A percentile compares a stretch with the other conserved stretches of the same genome.
Conservation (phyloP, 2,797 vertebrate species). For the Valencia hispanica region DNA sequence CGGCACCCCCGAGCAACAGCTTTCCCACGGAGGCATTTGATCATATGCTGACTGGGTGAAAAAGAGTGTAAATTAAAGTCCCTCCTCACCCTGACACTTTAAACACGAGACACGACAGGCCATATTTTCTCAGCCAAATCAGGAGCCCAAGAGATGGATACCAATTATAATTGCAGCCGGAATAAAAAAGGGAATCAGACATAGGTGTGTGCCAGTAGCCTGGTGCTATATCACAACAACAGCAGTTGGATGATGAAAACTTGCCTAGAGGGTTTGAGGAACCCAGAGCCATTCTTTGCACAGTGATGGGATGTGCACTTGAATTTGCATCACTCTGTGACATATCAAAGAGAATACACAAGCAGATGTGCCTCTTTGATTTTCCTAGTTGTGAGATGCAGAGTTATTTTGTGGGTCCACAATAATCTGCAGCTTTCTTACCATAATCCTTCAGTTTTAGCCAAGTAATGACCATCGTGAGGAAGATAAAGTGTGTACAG, state of each 20-base stretch:
- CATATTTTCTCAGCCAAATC: conserved; percentile 65
- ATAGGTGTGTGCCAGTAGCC: conserved; percentile 51
- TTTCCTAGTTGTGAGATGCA: conserved; percentile 59
- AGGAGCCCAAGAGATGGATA: conserved; percentile 55
- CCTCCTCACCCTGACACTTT: conserved; percentile 67
- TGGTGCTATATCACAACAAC: conserved; percentile 60
- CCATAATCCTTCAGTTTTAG: conserved; percentile 72
- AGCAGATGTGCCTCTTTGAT: conserved; percentile 66
- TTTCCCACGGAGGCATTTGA: conserved; percentile 71
- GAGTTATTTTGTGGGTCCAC: conserved; percentile 54
- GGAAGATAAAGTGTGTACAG: conserved; percentile 48
- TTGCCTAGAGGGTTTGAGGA: conserved; percentile 51
- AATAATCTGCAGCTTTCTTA: conserved; percentile 70
- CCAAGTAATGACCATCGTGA: conserved; percentile 71
- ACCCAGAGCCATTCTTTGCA: conserved; percentile 59
- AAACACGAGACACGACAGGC: conserved; percentile 73
- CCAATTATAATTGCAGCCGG: conserved; percentile 55
- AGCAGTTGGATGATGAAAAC: conserved; percentile 65
- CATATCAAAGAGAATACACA: conserved; percentile 74
- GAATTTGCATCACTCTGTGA: conserved; percentile 70
- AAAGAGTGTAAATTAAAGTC: conserved; percentile 69
- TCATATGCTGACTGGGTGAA: conserved; percentile 68
- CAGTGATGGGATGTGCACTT: conserved; percentile 56
- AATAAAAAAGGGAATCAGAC: conserved; percentile 33
- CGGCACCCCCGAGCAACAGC: conserved; percentile 65